Percentiles rank a stretch among this genome's conserved stretches.
phyloP scores from a whole-genome alignment of 2,797 vertebrate genomes.

The Spondyliosoma cantharus region DNA sequence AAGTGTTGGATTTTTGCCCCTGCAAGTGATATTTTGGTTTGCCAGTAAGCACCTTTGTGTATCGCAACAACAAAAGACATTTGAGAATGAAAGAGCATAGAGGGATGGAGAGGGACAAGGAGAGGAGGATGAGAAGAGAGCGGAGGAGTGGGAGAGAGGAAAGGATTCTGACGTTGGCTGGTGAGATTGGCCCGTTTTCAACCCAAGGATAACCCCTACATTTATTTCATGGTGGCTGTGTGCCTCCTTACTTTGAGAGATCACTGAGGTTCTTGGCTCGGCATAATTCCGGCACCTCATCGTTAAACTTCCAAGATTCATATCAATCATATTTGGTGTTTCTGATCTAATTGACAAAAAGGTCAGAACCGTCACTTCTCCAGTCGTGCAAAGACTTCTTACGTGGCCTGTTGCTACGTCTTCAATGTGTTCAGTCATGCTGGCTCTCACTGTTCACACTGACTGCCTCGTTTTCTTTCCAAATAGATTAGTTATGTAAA shows the following conservation, averaged over 20 bases:
- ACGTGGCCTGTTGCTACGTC: background rate
- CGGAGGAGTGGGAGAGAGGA: background rate
- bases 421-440: background rate
- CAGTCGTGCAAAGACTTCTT: background rate
- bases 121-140: conserved; percentile 14
- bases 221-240: background rate
- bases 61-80: conserved; percentile 29
- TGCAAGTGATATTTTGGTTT: conserved; percentile 42
- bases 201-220: conserved; percentile 9
- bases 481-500: background rate
- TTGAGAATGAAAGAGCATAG: conserved; percentile 25
- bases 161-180: conserved; percentile 13
- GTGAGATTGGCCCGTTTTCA: conserved; percentile 21
- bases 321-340: background rate
- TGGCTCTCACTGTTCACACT: background rate
- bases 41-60: conserved; percentile 35
- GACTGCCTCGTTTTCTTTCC: background rate
- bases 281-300: background rate
- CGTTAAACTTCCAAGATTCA: background rate
- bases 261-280: background rate
- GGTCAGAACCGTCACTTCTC: too few relatives aligned
- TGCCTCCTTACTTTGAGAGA: conserved; percentile 13
- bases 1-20: conserved; percentile 40
- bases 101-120: background rate
- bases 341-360: background rate